These are phyloP conservation scores for Aphis gossypii DNA, from an alignment of 1,140 invertebrate genomes.

Conservation along the genomic window DNA sequence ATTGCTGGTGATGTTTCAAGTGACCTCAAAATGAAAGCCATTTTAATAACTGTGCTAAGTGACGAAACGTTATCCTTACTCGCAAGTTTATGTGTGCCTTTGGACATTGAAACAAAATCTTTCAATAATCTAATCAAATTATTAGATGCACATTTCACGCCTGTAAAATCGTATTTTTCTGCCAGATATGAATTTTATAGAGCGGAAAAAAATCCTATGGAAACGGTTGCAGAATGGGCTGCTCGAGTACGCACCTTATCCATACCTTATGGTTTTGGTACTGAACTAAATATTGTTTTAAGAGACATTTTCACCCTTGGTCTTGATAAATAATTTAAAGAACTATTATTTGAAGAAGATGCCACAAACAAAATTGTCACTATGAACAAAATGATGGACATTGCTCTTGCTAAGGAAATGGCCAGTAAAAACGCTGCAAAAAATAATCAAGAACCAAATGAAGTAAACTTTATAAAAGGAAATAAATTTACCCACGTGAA, in stretches of 20 bases:
- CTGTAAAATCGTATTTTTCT: slow-evolving; percentile 13
- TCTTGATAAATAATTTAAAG: not conserved
- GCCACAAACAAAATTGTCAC: not conserved
- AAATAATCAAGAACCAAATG: slow-evolving; percentile 15
- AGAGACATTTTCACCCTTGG: slow-evolving; percentile 20
- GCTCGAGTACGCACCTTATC: not conserved
- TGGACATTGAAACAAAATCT: not conserved
- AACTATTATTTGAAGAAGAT: not conserved
- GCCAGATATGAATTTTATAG: slow-evolving; percentile 10
- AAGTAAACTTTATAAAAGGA: slow-evolving; percentile 14
- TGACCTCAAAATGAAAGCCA: not conserved
- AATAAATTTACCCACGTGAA: not conserved
- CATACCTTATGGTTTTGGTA: slow-evolving; percentile 21
- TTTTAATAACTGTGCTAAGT: not conserved
- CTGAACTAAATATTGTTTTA: slow-evolving; percentile 9
- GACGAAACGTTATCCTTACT: not conserved
- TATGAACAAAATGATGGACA: not conserved
- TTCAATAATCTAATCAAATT: slow-evolving; percentile 10
- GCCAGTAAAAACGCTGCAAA: slow-evolving; percentile 20
- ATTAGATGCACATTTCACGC: slow-evolving; percentile 24
- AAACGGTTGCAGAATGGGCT: not conserved
- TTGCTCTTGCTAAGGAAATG: slow-evolving; percentile 21
- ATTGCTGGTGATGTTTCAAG: not conserved
- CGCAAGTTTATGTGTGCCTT: not conserved
- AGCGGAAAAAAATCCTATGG: not conserved